Evolutionary conservation across 1,140 invertebrate species (phyloP).

Genomic region (Anadara kagoshimensis): DNA sequence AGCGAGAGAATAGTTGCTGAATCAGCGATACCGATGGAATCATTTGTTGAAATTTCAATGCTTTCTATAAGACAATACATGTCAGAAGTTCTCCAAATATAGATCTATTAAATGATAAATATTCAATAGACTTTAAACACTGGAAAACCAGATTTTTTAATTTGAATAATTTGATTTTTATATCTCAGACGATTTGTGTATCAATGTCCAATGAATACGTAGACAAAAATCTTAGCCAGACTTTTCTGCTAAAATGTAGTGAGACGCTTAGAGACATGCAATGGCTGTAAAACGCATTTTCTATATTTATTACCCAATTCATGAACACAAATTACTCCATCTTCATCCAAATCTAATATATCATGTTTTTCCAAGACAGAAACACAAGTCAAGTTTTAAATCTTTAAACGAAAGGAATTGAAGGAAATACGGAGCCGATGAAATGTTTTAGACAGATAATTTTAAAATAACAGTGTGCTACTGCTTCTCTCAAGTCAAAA

Average conservation of each 20-base stretch:
- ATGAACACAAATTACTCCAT: slow-evolving; percentile 7
- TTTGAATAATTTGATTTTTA: too few relatives aligned
- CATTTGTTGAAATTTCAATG: too few relatives aligned
- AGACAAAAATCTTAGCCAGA: too few relatives aligned
- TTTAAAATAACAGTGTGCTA: neutral
- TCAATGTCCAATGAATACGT: too few relatives aligned
- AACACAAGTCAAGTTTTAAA: neutral
- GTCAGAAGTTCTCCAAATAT: too few relatives aligned
- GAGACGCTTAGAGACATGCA: slow-evolving; percentile 4
- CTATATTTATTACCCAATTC: slow-evolving; percentile 3
- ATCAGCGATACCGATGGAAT: too few relatives aligned
- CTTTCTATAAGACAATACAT: too few relatives aligned
- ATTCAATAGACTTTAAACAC: too few relatives aligned
- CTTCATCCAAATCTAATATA: slow-evolving; percentile 1
- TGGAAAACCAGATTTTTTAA: too few relatives aligned
- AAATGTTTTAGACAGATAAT: slow-evolving; percentile 20
- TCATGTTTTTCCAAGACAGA: slow-evolving; percentile 6
- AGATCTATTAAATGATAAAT: too few relatives aligned
- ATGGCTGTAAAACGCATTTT: slow-evolving; percentile 7
- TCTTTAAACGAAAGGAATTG: slow-evolving; percentile 4
- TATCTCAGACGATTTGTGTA: too few relatives aligned
- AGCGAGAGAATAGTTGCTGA: too few relatives aligned
- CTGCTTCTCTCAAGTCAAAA: slow-evolving; percentile 9
- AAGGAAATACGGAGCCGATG: slow-evolving; percentile 5
- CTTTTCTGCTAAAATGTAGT: neutral